Evolutionary conservation across 2,113 vertebrate species (phyloP), one percentile per base, ranked within the genome.

Genomic region (Raphicerus campestris): DNA sequence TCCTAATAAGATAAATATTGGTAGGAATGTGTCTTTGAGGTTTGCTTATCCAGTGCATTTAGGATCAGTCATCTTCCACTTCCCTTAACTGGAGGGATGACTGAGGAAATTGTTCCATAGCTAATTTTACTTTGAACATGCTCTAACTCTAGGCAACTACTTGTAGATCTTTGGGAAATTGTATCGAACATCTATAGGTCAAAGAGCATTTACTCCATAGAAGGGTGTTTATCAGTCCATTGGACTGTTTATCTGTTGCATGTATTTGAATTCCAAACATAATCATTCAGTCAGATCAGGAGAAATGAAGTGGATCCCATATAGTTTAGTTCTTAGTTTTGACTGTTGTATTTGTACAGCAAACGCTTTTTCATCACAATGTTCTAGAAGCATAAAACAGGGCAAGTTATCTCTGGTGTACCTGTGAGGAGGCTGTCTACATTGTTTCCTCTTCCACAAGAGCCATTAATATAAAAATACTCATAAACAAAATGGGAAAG

Each of bases 401-500:
- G 89, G 1, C 3, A 80, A 55, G 13, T 1, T 66, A 16, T 51
- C 56, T 53, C 6, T 93, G 24, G 24, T 35, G 24, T 39, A 45
- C 4, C 73, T 89, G 14, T 45, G 14, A 73, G 8, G 14, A 81
- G 10, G 2, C 8, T 60, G 0, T 80, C 32, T 78, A 28, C 32
- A 6, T 45, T 81, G 47, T 82, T 93, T 93, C 16, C 39, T 96
- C 17, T 73, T 32, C 61, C 17, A 39, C 73, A 55, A 91, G 94
- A 91, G 1, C 16, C 4, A 30, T 39, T 70, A 16, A 51, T 87
- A 91, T 53, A 70, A 77, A 96, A 92, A 82, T 66, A 19, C 39
- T 88, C 58, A 70, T 35, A 89, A 91, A 61, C 73, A 94, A 83
- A 87, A 95, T 51, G 17, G 60, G 26, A 93, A 92, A 89, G n/a